Evolutionary conservation across 2,797 vertebrate species (phyloP), one percentile per base, ranked within the genome.

Genomic region (Melanotaenia boesemani): DNA sequence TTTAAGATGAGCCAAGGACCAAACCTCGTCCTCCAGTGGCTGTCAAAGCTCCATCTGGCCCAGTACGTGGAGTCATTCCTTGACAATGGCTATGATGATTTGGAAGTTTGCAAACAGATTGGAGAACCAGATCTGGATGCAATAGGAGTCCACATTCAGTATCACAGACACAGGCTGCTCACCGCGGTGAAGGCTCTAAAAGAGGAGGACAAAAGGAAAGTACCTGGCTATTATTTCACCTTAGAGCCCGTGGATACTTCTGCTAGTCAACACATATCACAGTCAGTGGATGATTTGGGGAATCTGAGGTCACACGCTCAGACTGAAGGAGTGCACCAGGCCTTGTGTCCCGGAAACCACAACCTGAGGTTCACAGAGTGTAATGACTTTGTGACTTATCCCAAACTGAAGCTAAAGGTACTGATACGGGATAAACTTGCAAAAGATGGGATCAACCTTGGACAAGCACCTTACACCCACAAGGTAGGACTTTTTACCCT

Each of bases 21-120:
- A 69, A 95, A 95, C 83, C 94, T 98, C 65, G 96, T 98, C 28
- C 96, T 96, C 65, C 96, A 97, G 88, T 98, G 97, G 97, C 94
- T 98, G 72, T 95, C 92, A 30, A 94, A 95, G 85, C 93, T 98
- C 63, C 95, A 96, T 74, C 93, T 98, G 56, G 75, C 94, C 30
- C 96, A 97, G 77, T 98, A 98, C 52, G 92, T 95, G 6, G 96
- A 98, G 88, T 93, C 96, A 1, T 98, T 98, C 89, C 91, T 98
- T 54, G 97, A 98, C 71, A 98, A 98, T 67, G 97, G 97, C 39
- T 98, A 98, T 48, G 97, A 98, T 57, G 97, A 98, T 76, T 82
- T 98, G 93, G 97, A 98, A 82, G 96, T 98, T 1, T 98, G 97
- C 72, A 97, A 97, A 67, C 97, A 97, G 91, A 98, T 98, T 67